Conservation (phyloP, 2,888 invertebrate genomes). For the Branchinecta sandiegonensis region DNA sequence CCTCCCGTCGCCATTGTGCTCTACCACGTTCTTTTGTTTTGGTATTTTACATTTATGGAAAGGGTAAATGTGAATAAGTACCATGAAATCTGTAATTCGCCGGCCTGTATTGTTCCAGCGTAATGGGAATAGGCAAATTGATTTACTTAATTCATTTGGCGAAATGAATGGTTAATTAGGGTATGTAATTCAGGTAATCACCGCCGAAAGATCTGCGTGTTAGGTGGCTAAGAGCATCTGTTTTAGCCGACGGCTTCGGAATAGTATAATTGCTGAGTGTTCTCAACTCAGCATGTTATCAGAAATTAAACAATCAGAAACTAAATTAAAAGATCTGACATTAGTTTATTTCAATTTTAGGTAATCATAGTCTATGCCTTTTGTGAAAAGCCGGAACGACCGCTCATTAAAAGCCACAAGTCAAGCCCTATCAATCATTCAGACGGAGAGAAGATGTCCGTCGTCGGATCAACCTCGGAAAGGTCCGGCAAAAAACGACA, state of each 20-base stretch:
- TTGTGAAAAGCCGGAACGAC: background rate
- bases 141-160: constrained; percentile 9
- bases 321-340: constrained; percentile 16
- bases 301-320: constrained; percentile 15
- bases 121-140: background rate
- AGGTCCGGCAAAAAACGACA: too few species aligned
- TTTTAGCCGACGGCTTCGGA: constrained; percentile 6
- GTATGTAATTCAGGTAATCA: too few species aligned
- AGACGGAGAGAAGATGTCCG: too few species aligned
- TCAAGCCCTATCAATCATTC: constrained; percentile 14
- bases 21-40: background rate
- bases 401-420: background rate
- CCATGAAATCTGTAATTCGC: constrained; percentile 14
- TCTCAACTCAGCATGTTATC: constrained; percentile 16
- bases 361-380: constrained; percentile 16
- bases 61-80: constrained; percentile 10
- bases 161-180: constrained; percentile 11
- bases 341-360: constrained; percentile 15
- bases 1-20: too few species aligned
- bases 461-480: too few species aligned
- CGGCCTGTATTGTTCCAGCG: background rate
- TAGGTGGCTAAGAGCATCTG: background rate
- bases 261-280: constrained; percentile 5
- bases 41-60: constrained; percentile 1
- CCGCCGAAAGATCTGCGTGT: too few species aligned